Percentiles rank a stretch among this genome's conserved stretches.
phyloP scores from a whole-genome alignment of 2,797 vertebrate genomes.

The Syndactyla subalaris region DNA sequence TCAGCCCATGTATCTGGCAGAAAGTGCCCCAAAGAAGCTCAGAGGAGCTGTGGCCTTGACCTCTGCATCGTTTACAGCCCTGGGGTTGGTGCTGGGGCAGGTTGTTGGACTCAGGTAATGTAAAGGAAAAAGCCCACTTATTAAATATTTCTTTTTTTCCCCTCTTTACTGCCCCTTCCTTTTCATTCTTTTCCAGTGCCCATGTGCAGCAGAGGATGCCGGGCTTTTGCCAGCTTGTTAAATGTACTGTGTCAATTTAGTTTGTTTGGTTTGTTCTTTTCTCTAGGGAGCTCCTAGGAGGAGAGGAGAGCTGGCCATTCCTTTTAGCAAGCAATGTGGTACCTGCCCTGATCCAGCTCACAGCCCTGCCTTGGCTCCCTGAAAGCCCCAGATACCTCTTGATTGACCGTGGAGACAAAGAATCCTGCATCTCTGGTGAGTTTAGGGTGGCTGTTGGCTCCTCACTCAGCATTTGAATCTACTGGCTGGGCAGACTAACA shows the following conservation, averaged over 20 bases:
- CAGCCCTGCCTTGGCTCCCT: conserved; percentile 88
- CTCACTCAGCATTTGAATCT: neutral
- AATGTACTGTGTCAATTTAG: neutral
- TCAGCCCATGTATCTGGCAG: conserved; percentile 94
- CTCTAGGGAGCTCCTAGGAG: conserved; percentile 87
- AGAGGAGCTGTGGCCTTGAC: conserved; percentile 86
- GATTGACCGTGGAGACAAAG: conserved; percentile 86
- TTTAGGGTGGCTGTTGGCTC: neutral
- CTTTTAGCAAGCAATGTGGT: conserved; percentile 88
- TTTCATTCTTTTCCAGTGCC: neutral
- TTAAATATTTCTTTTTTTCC: neutral
- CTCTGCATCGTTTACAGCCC: conserved; percentile 87
- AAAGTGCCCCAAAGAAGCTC: conserved; percentile 88
- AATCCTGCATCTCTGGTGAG: conserved; percentile 85
- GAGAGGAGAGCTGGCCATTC: conserved; percentile 85
- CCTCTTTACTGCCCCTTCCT: neutral
- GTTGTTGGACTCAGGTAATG: conserved; percentile 87
- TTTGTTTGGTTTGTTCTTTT: neutral
- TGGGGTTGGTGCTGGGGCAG: conserved; percentile 88
- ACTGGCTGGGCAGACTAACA: neutral
- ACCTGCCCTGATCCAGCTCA: conserved; percentile 87
- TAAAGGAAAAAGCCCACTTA: neutral
- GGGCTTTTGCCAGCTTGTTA: neutral
- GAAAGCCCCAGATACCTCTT: conserved; percentile 94
- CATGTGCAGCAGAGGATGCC: neutral